Percentiles rank a stretch among this genome's conserved stretches.
These are phyloP conservation scores for Ooceraea biroi DNA, from an alignment of 1,140 invertebrate species.

Conservation along the genomic window DNA sequence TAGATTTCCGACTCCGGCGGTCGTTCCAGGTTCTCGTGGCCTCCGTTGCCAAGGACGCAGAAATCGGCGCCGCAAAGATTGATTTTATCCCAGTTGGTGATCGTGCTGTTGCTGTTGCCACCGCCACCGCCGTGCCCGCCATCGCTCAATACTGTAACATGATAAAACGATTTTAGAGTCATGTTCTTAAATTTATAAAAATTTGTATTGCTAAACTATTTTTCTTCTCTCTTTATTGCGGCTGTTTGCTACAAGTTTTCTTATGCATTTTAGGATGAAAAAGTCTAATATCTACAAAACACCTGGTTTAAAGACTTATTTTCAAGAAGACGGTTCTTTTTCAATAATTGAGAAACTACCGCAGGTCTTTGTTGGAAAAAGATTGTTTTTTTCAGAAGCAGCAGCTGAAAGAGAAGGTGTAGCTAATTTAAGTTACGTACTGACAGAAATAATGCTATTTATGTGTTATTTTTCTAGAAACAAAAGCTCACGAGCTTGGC, in stretches of 20 bases:
- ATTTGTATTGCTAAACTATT: neutral
- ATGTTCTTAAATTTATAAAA: neutral
- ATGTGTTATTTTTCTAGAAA: constrained; percentile 11
- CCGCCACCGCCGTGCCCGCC: constrained; percentile 87
- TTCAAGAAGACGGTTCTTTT: neutral
- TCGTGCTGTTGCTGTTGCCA: constrained; percentile 81
- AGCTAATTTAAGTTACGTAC: constrained; percentile 53
- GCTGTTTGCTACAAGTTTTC: neutral
- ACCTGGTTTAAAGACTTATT: neutral
- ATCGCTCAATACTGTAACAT: constrained; percentile 90
- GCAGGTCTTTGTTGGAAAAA: neutral
- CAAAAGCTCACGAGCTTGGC: neutral
- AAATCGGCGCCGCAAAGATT: constrained; percentile 93
- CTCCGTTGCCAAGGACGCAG: constrained; percentile 89
- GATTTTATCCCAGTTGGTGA: constrained; percentile 86
- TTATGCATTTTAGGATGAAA: neutral
- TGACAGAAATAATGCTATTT: neutral
- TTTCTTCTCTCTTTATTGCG: neutral
- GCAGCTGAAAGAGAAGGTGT: constrained; percentile 50
- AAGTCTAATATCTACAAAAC: neutral
- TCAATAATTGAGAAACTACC: neutral
- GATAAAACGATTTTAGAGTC: constrained; percentile 14
- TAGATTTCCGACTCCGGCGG: constrained; percentile 94
- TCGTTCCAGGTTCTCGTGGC: constrained; percentile 90
- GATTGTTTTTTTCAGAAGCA: neutral